phyloP scores from a whole-genome alignment of 2,113 vertebrate genomes.

The Ictalurus furcatus region DNA sequence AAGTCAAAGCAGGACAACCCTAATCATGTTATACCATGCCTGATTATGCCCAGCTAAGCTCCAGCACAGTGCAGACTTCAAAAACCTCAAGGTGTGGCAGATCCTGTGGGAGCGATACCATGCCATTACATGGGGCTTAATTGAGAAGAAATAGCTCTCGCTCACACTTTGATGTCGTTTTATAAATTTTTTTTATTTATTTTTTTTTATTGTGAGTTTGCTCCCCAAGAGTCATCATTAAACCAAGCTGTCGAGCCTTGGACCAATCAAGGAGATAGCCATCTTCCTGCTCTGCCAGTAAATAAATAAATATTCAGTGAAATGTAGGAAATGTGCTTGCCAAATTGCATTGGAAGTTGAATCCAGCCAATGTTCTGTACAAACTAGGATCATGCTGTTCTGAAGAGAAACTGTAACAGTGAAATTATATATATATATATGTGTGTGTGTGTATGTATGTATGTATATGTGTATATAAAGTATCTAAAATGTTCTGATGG shows the following conservation, averaged over 20 bases:
- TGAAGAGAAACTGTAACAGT: background rate
- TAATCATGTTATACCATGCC: slow-evolving; percentile 57
- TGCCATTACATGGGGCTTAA: slow-evolving; percentile 42
- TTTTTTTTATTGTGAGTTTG: slow-evolving; percentile 31
- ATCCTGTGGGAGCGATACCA: slow-evolving; percentile 32
- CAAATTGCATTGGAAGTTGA: slow-evolving; percentile 30
- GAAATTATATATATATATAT: background rate
- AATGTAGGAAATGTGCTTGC: slow-evolving; percentile 21
- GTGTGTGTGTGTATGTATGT: no score
- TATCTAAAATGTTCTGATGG: background rate
- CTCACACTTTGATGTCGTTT: slow-evolving; percentile 43
- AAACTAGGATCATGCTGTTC: background rate
- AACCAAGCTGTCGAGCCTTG: slow-evolving; percentile 32
- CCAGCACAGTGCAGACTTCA: slow-evolving; percentile 13
- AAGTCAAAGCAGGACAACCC: slow-evolving; percentile 39
- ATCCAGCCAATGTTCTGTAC: slow-evolving; percentile 17
- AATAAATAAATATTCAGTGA: slow-evolving; percentile 62
- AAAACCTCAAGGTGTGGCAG: slow-evolving; percentile 51
- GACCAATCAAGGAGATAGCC: slow-evolving; percentile 59
- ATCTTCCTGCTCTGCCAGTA: slow-evolving; percentile 63
- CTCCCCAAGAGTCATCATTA: slow-evolving; percentile 67
- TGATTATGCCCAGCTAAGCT: slow-evolving; percentile 36
- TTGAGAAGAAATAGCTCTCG: slow-evolving; percentile 36
- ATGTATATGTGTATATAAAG: no score
- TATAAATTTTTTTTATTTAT: background rate